Evolutionary conservation across 2,888 invertebrate species (phyloP), one percentile per base, ranked within the genome.

Genomic region (Caprella mutica): DNA sequence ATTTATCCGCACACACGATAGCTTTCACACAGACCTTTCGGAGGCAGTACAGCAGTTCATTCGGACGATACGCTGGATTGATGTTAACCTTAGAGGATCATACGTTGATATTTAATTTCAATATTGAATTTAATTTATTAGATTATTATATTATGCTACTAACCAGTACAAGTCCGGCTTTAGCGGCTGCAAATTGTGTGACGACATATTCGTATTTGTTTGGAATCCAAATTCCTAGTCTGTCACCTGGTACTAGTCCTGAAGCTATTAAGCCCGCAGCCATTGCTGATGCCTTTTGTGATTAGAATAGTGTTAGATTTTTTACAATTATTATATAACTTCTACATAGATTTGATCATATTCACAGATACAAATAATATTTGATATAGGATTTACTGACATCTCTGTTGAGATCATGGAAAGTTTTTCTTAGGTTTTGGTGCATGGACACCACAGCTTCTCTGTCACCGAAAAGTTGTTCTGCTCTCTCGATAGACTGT

Each of bases 151-250:
- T n/a, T n/a, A n/a, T n/a, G n/a, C n/a, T 51, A 17, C 72, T 72
- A 71, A 85, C 86, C 71, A 85, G 73, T 27, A 85, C 75, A 2
- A 86, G 72, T 0, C 89, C 90, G 1, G 80, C 78, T 64, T 85
- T 78, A 0, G 83, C 80, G 1, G 82, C 80, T 0, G 84, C 88
- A 69, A 84, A 73, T 70, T 83, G 80, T 0, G 80, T 74, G 0
- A 86, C 67, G 59, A 83, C 78, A 90, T 90, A 92, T 69, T 87
- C 83, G 43, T 79, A 71, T 33, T 77, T 75, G 72, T 88, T 91
- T 0, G 87, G 86, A 0, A 83, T 80, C 84, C 86, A 88, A 23
- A 91, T 75, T 0, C 84, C 89, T 3, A 92, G 69, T 8, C 83
- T 73, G 69, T 91, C 89, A 0, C 86, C 86, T 27, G 73, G 77